Evolutionary conservation across 2,113 vertebrate species (phyloP).

Genomic region (Lampris megalopsis): DNA sequence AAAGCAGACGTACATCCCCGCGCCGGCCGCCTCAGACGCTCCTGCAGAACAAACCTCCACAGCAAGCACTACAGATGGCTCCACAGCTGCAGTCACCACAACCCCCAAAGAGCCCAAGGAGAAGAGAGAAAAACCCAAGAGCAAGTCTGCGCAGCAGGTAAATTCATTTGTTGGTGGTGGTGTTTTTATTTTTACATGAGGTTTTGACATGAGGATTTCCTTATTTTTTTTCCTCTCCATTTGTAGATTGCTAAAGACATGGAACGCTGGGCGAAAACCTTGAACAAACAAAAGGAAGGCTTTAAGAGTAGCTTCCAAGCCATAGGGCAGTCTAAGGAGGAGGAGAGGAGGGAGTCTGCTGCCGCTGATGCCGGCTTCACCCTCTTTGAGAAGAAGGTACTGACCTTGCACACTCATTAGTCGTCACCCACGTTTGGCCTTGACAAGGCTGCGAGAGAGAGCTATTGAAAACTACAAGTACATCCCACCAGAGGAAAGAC

Average conservation of each 20-base stretch:
- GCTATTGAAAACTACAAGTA: too few relatives aligned
- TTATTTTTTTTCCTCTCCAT: not conserved
- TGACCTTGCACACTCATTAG: not conserved
- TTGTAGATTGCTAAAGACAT: slow-evolving; percentile 97
- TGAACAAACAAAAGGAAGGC: slow-evolving; percentile 96
- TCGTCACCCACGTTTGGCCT: too few relatives aligned
- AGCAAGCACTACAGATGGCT: not conserved
- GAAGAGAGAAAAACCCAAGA: slow-evolving; percentile 94
- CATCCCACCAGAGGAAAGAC: too few relatives aligned
- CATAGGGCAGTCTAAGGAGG: slow-evolving; percentile 77
- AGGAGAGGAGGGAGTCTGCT: slow-evolving; percentile 91
- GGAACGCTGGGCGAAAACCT: slow-evolving; percentile 97
- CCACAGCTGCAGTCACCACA: not conserved
- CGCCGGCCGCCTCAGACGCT: slow-evolving; percentile 76
- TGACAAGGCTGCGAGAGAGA: too few relatives aligned
- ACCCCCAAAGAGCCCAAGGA: slow-evolving; percentile 82
- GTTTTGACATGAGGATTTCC: not conserved
- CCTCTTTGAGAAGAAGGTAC: slow-evolving; percentile 96
- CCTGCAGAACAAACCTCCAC: slow-evolving; percentile 25
- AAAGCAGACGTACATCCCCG: slow-evolving; percentile 89
- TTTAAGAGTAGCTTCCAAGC: slow-evolving; percentile 91
- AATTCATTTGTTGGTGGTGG: not conserved
- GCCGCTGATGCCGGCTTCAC: slow-evolving; percentile 94
- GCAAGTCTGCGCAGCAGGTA: slow-evolving; percentile 95
- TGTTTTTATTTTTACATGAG: not conserved